phyloP scores from a whole-genome alignment of 2,113 vertebrate species.

The Chiloscyllium plagiosum region DNA sequence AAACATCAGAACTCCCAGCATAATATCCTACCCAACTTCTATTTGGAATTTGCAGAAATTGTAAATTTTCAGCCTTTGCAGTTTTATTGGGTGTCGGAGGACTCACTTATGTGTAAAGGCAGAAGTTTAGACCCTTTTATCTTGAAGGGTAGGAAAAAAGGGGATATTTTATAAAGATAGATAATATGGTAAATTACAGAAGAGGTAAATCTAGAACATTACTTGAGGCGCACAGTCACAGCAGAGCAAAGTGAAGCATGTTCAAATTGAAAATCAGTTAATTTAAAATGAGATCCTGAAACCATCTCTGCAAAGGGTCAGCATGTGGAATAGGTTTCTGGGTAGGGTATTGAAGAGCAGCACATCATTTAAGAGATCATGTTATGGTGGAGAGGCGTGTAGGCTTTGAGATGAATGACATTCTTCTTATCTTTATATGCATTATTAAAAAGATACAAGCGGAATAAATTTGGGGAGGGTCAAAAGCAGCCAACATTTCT shows the following conservation, averaged over 20 bases:
- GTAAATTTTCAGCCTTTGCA: not conserved
- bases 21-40: not conserved
- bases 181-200: too few species aligned
- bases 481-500: not conserved
- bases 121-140: too few species aligned
- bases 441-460: not conserved
- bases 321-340: not conserved
- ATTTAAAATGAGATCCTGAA: not conserved
- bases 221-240: too few species aligned
- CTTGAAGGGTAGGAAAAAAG: too few species aligned
- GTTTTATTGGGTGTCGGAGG: not conserved
- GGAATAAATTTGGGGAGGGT: too few species aligned
- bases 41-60: not conserved
- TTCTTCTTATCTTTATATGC: not conserved
- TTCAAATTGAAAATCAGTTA: too few species aligned
- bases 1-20: not conserved
- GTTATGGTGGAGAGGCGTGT: too few species aligned
- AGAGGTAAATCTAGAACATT: too few species aligned
- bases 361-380: too few species aligned
- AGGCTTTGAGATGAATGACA: not conserved
- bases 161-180: too few species aligned
- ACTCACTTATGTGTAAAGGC: not conserved
- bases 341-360: too few species aligned
- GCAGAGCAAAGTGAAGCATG: too few species aligned
- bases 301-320: not conserved